Evolutionary conservation across 2,797 vertebrate genomes (phyloP).

Genomic region (Agapornis canus): DNA sequence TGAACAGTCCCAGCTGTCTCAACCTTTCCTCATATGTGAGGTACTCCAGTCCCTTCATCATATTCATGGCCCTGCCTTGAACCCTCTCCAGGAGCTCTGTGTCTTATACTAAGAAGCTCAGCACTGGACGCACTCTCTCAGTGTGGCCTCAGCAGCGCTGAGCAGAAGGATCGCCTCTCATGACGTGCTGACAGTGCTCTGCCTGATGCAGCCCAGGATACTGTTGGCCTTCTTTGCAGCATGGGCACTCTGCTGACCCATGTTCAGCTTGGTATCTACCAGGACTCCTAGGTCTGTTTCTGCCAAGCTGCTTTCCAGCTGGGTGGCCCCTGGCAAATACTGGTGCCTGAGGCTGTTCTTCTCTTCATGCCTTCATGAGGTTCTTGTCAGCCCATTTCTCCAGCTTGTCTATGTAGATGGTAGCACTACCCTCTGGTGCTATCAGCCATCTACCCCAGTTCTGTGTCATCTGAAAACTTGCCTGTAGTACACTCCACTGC

Average conservation of each 20-base stretch:
- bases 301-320: neutral
- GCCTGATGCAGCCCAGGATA: neutral
- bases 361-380: too few relatives aligned
- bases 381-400: neutral
- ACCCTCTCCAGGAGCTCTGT: accelerated
- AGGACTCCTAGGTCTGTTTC: neutral
- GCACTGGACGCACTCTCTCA: neutral
- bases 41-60: neutral
- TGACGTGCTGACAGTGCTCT: neutral
- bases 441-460: neutral
- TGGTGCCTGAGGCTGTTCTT: too few relatives aligned
- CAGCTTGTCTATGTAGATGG: neutral
- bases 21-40: neutral
- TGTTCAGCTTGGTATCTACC: neutral
- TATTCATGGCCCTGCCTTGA: accelerated
- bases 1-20: neutral
- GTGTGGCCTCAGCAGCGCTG: neutral
- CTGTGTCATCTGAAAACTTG: neutral
- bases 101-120: neutral
- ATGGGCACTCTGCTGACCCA: neutral
- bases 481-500: neutral
- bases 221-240: too few relatives aligned
- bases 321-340: too few relatives aligned
- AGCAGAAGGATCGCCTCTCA: neutral
- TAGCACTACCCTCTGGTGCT: neutral